phyloP scores from a whole-genome alignment of 2,113 vertebrate species.

The Siniperca knerii region DNA sequence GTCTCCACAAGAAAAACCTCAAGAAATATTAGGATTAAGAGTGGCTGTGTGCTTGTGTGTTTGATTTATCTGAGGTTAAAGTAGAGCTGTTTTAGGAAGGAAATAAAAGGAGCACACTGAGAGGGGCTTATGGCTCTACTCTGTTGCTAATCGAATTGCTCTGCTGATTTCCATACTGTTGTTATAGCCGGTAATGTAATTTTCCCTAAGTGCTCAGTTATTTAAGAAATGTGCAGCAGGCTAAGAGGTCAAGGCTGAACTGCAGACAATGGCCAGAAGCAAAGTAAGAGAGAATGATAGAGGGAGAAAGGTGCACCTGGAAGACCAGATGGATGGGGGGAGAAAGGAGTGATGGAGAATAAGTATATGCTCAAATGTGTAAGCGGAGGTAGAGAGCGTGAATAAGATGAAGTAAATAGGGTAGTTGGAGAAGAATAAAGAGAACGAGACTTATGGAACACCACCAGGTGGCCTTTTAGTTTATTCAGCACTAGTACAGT shows the following conservation, averaged over 20 bases:
- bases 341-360: constrained; percentile 21
- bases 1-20: constrained; percentile 62
- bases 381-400: background rate
- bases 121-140: constrained; percentile 81
- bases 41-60: constrained; percentile 65
- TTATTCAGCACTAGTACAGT: constrained; percentile 66
- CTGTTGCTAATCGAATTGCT: constrained; percentile 86
- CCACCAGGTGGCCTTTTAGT: constrained; percentile 69
- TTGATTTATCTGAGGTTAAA: constrained; percentile 84
- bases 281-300: constrained; percentile 43
- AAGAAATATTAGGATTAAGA: constrained; percentile 78
- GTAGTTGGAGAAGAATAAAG: constrained; percentile 1
- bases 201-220: constrained; percentile 86
- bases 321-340: constrained; percentile 38
- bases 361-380: constrained; percentile 40
- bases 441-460: constrained; percentile 10
- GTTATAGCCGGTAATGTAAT: constrained; percentile 86
- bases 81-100: constrained; percentile 80
- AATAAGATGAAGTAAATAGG: constrained; percentile 2
- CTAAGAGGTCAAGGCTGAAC: constrained; percentile 81
- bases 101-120: constrained; percentile 81
- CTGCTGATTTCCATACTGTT: constrained; percentile 86
- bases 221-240: constrained; percentile 84
- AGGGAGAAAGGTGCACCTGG: constrained; percentile 55
- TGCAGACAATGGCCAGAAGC: constrained; percentile 61